Evolutionary conservation across 2,888 invertebrate genomes (phyloP).

Genomic region (Cyrtodaria siliqua): DNA sequence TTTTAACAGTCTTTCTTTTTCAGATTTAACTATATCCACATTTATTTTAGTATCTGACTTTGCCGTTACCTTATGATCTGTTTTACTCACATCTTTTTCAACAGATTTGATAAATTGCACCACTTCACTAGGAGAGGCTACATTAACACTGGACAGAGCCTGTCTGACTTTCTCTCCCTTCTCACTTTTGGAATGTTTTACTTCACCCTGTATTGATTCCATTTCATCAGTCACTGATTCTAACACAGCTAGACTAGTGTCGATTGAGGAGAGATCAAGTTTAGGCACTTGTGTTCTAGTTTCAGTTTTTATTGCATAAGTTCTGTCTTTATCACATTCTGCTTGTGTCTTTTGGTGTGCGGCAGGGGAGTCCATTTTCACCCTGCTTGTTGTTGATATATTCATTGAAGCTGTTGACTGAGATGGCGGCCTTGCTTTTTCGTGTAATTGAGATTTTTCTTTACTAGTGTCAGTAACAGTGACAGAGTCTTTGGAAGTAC

Average conservation of each 20-base stretch:
- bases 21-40: not conserved
- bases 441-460: slow-evolving; percentile 7
- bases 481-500: not conserved
- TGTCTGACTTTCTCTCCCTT: slow-evolving; percentile 30
- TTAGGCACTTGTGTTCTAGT: slow-evolving; percentile 41
- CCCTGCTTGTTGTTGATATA: slow-evolving; percentile 19
- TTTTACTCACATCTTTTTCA: slow-evolving; percentile 40
- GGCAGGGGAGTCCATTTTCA: slow-evolving; percentile 4
- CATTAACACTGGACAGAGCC: slow-evolving; percentile 52
- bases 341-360: slow-evolving; percentile 12
- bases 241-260: slow-evolving; percentile 67
- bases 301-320: slow-evolving; percentile 5
- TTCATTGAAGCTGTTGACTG: slow-evolving; percentile 42
- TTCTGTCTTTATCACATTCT: slow-evolving; percentile 10
- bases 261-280: slow-evolving; percentile 62
- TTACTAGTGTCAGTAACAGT: not conserved
- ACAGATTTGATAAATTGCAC: slow-evolving; percentile 67
- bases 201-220: slow-evolving; percentile 7
- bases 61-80: slow-evolving; percentile 9
- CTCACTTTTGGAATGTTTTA: not conserved
- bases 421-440: slow-evolving; percentile 20
- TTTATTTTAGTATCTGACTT: slow-evolving; percentile 4
- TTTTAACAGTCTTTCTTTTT: not conserved
- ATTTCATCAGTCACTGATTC: slow-evolving; percentile 61
- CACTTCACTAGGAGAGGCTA: slow-evolving; percentile 62